Evolutionary conservation across 2,797 vertebrate genomes (phyloP).

Genomic region (Melopsittacus undulatus): DNA sequence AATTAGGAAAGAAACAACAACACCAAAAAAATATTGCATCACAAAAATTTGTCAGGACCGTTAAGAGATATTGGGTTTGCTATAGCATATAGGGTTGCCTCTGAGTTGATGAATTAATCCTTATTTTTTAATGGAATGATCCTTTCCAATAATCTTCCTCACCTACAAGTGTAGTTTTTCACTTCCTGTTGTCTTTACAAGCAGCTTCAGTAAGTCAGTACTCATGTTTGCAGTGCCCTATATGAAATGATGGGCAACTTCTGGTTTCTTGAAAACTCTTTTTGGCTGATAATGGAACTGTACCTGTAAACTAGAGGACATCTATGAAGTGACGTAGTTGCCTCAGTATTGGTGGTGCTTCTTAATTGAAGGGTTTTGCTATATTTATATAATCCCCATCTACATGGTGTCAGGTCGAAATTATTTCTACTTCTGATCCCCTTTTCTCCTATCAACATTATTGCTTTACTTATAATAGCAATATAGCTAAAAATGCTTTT

Average conservation of each 20-base stretch:
- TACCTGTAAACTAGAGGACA: neutral
- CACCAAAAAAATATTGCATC: neutral
- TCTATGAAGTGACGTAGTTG: neutral
- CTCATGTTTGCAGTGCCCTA: neutral
- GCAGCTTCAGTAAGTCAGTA: neutral
- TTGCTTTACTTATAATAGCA: neutral
- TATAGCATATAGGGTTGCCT: rapidly evolving
- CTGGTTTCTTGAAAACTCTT: neutral
- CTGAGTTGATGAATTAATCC: neutral
- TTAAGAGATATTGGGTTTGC: neutral
- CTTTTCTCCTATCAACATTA: neutral
- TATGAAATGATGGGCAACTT: neutral
- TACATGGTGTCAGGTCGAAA: neutral
- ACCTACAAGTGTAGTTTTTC: neutral
- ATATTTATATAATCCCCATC: neutral
- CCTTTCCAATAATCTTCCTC: neutral
- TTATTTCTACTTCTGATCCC: neutral
- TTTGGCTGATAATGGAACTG: neutral
- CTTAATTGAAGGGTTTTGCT: neutral
- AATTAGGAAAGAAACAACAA: neutral
- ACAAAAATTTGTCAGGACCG: neutral
- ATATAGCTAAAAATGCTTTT: neutral
- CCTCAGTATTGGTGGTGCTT: neutral
- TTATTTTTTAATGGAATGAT: neutral
- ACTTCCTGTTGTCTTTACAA: neutral